Percentiles rank a stretch among this genome's conserved stretches.
Conservation (phyloP, 2,888 invertebrate species). For the Sylvicola cinctus region DNA sequence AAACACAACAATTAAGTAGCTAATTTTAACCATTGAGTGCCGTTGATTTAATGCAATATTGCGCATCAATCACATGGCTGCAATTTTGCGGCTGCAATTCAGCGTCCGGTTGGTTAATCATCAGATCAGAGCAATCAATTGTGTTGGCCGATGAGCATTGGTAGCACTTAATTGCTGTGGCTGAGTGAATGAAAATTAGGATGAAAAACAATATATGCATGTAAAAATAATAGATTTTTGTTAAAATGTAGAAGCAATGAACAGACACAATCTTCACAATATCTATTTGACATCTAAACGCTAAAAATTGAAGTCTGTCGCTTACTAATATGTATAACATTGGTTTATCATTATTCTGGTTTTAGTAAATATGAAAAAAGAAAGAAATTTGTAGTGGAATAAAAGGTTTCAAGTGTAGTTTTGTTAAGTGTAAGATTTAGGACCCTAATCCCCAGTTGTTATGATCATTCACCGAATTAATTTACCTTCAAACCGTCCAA, state of each 20-base stretch:
- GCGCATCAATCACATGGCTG: conserved; percentile 53
- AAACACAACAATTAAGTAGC: no score
- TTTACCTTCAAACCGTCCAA: conserved; percentile 77
- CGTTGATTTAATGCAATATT: conserved; percentile 67
- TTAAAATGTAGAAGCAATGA: not conserved
- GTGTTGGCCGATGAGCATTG: conserved; percentile 53
- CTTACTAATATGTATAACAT: no score
- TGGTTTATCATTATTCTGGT: no score
- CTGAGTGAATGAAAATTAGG: conserved; percentile 14
- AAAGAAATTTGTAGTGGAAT: not conserved
- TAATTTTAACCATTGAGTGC: conserved; percentile 26
- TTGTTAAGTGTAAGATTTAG: not conserved
- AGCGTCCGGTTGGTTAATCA: conserved; percentile 35
- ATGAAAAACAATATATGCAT: no score
- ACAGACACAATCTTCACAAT: no score
- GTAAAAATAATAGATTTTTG: no score
- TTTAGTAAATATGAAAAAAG: not conserved
- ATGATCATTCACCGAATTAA: conserved; percentile 1
- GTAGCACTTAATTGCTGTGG: conserved; percentile 42
- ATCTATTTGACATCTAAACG: no score
- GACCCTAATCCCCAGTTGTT: not conserved
- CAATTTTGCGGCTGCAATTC: conserved; percentile 39
- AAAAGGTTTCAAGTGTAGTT: not conserved
- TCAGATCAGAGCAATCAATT: conserved; percentile 45
- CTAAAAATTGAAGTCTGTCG: no score